Base-by-base conservation (phyloP, 2,888 invertebrate genomes). In the Osmoderma eremita region DNA sequence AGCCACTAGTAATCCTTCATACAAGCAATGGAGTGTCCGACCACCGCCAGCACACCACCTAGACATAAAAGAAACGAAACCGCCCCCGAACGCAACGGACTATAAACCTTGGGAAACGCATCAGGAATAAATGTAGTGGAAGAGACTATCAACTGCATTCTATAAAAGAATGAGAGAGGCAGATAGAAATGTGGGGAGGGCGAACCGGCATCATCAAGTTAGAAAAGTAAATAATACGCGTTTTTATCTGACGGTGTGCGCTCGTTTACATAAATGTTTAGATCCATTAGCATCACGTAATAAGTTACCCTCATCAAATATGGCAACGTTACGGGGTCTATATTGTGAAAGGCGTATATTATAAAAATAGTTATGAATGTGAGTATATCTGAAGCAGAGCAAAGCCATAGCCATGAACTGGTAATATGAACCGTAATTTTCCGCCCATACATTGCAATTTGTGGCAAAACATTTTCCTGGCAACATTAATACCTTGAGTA, bases 111-210 rank as follows among this genome's bases (percentile, higher is more conserved):
- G 67, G 70, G 70, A 71, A n/a, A 73, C 39, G 73, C 74, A 75
- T 73, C 74, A 71, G 69, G 71, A 71, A 73, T 73, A 75, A 76
- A 76, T 76, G 75, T 75, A 73, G 70, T 69, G 76, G 76, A 75
- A 76, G 72, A 71, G 69, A 70, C 72, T 69, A 71, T 71, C 69
- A 71, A 69, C 68, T 72, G 69, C 71, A 71, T 69, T 53, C 38
- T 38, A 53, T 18, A 38, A 53, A 53, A 36, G 18, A 72, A 65
- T 68, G 18, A 20, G 12, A 24, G 45, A 45, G 45, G 42, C 18
- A 10, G 42, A 41, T n/a, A n/a, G 20, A n/a, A 41, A 24, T 18
- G 41, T 39, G 22, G 42, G 13, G 50, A 24, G 41, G n/a, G 13
- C 18, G 18, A 41, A 41, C 17, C 53, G 18, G 41, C 41, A 41